Evolutionary conservation across 2,888 invertebrate genomes (phyloP).

Genomic region (Thecocarcelia acutangulata): DNA sequence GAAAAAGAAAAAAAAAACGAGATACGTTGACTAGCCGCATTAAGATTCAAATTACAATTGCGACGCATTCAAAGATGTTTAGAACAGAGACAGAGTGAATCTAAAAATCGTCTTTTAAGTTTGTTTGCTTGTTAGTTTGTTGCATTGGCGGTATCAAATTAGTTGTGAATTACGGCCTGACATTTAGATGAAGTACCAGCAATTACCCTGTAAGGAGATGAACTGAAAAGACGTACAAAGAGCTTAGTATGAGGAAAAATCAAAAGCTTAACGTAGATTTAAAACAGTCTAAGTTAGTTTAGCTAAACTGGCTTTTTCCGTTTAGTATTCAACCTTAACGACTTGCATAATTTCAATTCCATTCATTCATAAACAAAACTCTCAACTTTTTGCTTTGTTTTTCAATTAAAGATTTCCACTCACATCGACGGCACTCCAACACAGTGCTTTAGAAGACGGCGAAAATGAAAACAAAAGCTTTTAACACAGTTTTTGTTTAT

Average conservation of each 20-base stretch:
- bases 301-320: conserved; percentile 43
- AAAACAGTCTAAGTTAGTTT: conserved; percentile 4
- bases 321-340: conserved; percentile 57
- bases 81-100: conserved; percentile 45
- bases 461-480: too few relatives aligned
- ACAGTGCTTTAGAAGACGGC: conserved; percentile 13
- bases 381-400: conserved; percentile 73
- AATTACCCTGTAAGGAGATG: conserved; percentile 63
- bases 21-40: conserved; percentile 50
- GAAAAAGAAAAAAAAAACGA: background rate
- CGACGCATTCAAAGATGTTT: conserved; percentile 66
- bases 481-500: background rate
- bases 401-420: conserved; percentile 35
- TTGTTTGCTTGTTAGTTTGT: conserved; percentile 47
- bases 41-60: conserved; percentile 67
- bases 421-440: conserved; percentile 24
- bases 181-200: conserved; percentile 80
- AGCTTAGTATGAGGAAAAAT: conserved; percentile 40
- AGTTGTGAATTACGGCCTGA: conserved; percentile 79
- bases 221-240: conserved; percentile 33
- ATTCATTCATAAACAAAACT: conserved; percentile 80
- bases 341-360: conserved; percentile 73
- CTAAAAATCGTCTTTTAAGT: conserved; percentile 42
- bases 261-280: conserved; percentile 50
- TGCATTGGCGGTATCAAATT: conserved; percentile 66